These are phyloP conservation scores for Drosophila obscura DNA, from an alignment of 1,140 invertebrate genomes.

Conservation along the genomic window DNA sequence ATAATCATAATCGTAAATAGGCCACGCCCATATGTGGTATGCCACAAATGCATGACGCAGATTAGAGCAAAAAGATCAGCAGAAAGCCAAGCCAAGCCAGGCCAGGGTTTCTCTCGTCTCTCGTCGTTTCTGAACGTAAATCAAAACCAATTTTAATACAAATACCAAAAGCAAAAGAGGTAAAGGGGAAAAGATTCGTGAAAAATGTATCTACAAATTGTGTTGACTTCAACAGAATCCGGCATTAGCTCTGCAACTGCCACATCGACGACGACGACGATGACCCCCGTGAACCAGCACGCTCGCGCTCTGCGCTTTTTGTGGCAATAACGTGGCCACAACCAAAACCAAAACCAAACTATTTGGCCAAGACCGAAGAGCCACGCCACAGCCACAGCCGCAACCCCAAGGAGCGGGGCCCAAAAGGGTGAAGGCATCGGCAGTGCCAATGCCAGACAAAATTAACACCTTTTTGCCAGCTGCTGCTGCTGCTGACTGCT, in stretches of 20 bases:
- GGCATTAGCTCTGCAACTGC: slow-evolving; percentile 31
- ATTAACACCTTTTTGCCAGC: slow-evolving; percentile 79
- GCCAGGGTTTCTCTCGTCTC: too few relatives aligned
- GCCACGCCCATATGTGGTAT: slow-evolving; percentile 67
- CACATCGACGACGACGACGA: slow-evolving; percentile 14
- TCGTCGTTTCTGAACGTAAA: slow-evolving; percentile 21
- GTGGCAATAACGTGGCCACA: slow-evolving; percentile 68
- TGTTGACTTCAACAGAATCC: slow-evolving; percentile 26
- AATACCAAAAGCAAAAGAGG: slow-evolving; percentile 33
- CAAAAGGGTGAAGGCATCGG: slow-evolving; percentile 23
- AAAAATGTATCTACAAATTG: slow-evolving; percentile 77
- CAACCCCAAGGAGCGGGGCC: neutral
- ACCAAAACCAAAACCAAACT: slow-evolving; percentile 27
- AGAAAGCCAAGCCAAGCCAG: neutral
- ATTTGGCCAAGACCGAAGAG: slow-evolving; percentile 53
- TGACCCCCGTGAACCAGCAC: slow-evolving; percentile 78
- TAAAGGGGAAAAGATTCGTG: slow-evolving; percentile 60
- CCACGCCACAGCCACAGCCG: too few relatives aligned
- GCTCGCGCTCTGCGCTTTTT: slow-evolving; percentile 64
- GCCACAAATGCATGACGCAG: slow-evolving; percentile 19
- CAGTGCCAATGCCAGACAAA: slow-evolving; percentile 53
- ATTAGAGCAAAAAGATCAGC: slow-evolving; percentile 18
- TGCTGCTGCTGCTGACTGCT: slow-evolving; percentile 16
- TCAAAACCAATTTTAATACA: slow-evolving; percentile 62
- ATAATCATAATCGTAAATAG: slow-evolving; percentile 80